Evolutionary conservation across 2,797 vertebrate genomes (phyloP).

Genomic region (Gallinago stenura): DNA sequence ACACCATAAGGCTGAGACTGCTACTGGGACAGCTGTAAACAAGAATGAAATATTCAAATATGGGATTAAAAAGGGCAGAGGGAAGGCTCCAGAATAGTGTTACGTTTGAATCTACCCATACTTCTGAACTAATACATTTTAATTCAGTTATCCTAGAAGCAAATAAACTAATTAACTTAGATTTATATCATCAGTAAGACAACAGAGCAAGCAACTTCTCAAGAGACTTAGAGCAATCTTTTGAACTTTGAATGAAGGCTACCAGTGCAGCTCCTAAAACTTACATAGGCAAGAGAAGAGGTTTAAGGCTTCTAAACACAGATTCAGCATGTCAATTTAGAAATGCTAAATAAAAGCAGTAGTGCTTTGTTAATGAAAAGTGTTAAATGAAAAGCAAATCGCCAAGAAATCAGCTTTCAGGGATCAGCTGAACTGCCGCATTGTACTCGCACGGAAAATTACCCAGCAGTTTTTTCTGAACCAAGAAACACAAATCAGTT

Average conservation of each 20-base stretch:
- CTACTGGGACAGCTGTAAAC: constrained; percentile 25
- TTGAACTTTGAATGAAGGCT: not conserved
- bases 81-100: not conserved
- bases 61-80: not conserved
- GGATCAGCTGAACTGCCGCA: not conserved
- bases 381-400: constrained; percentile 9
- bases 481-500: constrained; percentile 57
- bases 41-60: constrained; percentile 5
- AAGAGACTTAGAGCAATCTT: not conserved
- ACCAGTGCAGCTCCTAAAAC: not conserved
- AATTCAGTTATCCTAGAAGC: constrained; percentile 1
- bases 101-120: not conserved
- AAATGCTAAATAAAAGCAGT: constrained; percentile 34
- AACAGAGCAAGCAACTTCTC: not conserved
- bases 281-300: not conserved
- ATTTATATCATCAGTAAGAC: not conserved
- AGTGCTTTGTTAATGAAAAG: not conserved
- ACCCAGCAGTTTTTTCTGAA: constrained; percentile 50
- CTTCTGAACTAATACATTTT: not conserved
- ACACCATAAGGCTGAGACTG: not conserved
- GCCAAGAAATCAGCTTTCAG: constrained; percentile 43
- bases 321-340: not conserved
- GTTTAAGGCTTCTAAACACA: not conserved
- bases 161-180: constrained; percentile 33
- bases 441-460: constrained; percentile 50